These are phyloP conservation scores for Bombus turneri DNA, from an alignment of 1,140 invertebrate species.

Conservation along the genomic window DNA sequence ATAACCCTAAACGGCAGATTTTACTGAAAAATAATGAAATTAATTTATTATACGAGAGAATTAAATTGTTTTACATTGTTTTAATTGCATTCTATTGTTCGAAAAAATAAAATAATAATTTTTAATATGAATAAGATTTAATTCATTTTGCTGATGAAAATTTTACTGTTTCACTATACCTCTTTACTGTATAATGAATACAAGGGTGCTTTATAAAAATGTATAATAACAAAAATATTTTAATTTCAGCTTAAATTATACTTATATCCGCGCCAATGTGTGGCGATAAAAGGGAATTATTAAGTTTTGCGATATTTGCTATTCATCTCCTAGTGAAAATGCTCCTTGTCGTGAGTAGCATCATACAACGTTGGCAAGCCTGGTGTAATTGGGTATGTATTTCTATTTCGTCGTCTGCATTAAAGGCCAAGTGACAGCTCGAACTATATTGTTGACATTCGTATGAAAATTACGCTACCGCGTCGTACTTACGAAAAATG, in stretches of 20 bases:
- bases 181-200: neutral
- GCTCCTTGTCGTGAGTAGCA: neutral
- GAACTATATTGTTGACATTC: conserved; percentile 65
- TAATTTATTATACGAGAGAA: neutral
- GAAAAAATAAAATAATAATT: neutral
- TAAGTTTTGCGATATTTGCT: neutral
- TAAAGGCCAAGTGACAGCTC: conserved; percentile 73
- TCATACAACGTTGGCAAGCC: conserved; percentile 39
- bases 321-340: conserved; percentile 19
- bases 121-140: neutral
- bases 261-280: neutral
- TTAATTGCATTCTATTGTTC: neutral
- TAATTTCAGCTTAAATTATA: neutral
- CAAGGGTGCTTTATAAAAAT: neutral
- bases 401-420: conserved; percentile 69
- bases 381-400: conserved; percentile 51
- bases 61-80: neutral
- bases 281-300: neutral
- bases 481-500: conserved; percentile 26
- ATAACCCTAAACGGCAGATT: neutral
- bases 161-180: neutral
- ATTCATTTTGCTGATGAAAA: neutral
- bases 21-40: neutral
- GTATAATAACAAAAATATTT: neutral
- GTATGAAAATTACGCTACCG: conserved; percentile 55